Evolutionary conservation across 2,113 vertebrate species (phyloP).

Genomic region (Beaufortia kweichowensis): DNA sequence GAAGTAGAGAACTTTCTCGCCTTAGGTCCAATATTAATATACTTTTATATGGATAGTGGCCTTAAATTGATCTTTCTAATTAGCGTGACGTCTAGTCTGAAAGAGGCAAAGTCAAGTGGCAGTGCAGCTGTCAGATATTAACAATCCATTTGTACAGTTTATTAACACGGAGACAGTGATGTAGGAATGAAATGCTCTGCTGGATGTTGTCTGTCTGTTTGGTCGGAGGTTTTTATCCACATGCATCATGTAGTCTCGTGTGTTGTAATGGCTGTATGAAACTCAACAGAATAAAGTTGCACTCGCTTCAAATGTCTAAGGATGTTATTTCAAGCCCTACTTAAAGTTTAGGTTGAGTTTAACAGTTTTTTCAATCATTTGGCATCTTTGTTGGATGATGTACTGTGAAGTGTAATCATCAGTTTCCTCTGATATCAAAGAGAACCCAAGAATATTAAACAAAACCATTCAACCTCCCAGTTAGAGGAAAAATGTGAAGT

Average conservation of each 20-base stretch:
- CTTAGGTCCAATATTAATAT: constrained; percentile 43
- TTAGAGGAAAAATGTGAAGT: constrained; percentile 35
- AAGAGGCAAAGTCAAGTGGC: constrained; percentile 27
- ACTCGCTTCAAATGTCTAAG: constrained; percentile 36
- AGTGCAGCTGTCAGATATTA: neutral
- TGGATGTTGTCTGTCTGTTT: constrained; percentile 27
- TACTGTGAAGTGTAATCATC: neutral
- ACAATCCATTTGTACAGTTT: constrained; percentile 19
- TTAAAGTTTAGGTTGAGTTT: neutral
- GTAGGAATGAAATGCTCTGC: constrained; percentile 2
- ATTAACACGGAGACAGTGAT: neutral
- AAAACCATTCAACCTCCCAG: constrained; percentile 8
- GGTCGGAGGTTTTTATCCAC: constrained; percentile 14
- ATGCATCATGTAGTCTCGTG: constrained; percentile 41
- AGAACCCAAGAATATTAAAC: constrained; percentile 26
- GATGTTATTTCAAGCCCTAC: neutral
- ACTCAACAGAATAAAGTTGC: constrained; percentile 45
- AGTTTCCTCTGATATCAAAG: constrained; percentile 16
- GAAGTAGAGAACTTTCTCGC: constrained; percentile 47
- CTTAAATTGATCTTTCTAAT: constrained; percentile 45
- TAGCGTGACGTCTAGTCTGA: constrained; percentile 41
- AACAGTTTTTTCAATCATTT: constrained; percentile 32
- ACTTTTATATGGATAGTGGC: constrained; percentile 46
- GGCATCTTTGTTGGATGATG: constrained; percentile 35
- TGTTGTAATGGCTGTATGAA: constrained; percentile 49